phyloP scores from a whole-genome alignment of 2,113 vertebrate genomes.

The Crocuta crocuta region DNA sequence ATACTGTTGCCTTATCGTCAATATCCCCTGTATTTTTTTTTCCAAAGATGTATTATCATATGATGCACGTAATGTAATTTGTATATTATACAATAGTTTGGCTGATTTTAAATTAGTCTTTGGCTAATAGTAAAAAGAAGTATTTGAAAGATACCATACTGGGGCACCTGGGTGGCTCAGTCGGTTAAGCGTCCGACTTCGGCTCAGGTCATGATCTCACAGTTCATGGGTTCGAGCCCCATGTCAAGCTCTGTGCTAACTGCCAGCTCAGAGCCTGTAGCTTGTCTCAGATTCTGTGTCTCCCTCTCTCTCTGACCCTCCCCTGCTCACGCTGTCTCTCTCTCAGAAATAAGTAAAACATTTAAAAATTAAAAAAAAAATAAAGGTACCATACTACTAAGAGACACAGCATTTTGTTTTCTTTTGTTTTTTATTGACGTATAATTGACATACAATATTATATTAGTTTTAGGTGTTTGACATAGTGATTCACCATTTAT shows the following conservation, averaged over 20 bases:
- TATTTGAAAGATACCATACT: background rate
- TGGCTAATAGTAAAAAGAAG: slow-evolving; percentile 26
- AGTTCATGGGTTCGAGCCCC: no score
- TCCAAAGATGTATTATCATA: background rate
- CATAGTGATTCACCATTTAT: background rate
- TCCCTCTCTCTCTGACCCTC: no score
- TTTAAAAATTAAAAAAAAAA: no score
- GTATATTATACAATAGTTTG: background rate
- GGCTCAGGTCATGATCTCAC: no score
- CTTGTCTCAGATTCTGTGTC: no score
- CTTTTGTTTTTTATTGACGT: background rate
- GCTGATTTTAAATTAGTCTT: background rate
- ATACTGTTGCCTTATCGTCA: background rate
- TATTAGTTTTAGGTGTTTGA: background rate
- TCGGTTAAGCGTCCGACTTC: no score
- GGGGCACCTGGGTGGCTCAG: no score
- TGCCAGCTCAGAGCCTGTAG: no score
- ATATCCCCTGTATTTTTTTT: background rate
- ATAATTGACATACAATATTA: background rate
- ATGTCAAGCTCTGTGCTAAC: no score
- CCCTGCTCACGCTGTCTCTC: no score
- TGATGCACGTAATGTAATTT: background rate
- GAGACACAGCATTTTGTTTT: background rate
- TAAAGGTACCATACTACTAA: background rate
- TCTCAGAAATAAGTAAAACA: no score